Evolutionary conservation across 2,797 vertebrate genomes (phyloP).

Genomic region (Chelonia mydas): DNA sequence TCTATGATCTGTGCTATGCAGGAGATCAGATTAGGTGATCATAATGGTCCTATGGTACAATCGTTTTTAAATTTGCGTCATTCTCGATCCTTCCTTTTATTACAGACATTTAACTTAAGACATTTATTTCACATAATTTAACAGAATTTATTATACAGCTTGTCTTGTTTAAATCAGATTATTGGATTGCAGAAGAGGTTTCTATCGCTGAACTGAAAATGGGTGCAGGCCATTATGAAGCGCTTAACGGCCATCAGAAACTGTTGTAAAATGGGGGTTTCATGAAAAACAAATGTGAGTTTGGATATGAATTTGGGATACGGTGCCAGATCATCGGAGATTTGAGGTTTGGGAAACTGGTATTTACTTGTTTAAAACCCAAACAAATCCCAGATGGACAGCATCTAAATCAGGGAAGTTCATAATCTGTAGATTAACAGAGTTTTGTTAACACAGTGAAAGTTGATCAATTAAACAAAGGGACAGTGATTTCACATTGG

Average conservation of each 20-base stretch:
- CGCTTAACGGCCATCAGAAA: not conserved
- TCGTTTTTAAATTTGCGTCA: not conserved
- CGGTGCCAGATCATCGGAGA: not conserved
- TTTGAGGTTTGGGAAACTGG: not conserved
- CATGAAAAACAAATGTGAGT: not conserved
- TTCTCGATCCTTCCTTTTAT: not conserved
- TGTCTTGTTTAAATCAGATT: not conserved
- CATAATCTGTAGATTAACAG: not conserved
- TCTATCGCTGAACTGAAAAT: not conserved
- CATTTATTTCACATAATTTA: not conserved
- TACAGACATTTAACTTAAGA: not conserved
- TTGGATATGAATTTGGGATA: not conserved
- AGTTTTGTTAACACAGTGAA: conserved; percentile 42
- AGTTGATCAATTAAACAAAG: conserved; percentile 61
- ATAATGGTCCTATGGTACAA: not conserved
- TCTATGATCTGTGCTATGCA: not conserved
- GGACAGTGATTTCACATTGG: conserved; percentile 35
- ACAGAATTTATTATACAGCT: not conserved
- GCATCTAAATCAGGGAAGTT: not conserved
- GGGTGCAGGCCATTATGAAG: not conserved
- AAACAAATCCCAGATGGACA: conserved; percentile 3
- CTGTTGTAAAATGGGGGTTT: not conserved
- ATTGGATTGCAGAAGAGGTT: not conserved
- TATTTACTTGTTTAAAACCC: not conserved
- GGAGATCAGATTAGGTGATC: not conserved